Evolutionary conservation across 2,113 vertebrate genomes (phyloP), one percentile per base, ranked within the genome.

Genomic region (Psephotus haematonotus): DNA sequence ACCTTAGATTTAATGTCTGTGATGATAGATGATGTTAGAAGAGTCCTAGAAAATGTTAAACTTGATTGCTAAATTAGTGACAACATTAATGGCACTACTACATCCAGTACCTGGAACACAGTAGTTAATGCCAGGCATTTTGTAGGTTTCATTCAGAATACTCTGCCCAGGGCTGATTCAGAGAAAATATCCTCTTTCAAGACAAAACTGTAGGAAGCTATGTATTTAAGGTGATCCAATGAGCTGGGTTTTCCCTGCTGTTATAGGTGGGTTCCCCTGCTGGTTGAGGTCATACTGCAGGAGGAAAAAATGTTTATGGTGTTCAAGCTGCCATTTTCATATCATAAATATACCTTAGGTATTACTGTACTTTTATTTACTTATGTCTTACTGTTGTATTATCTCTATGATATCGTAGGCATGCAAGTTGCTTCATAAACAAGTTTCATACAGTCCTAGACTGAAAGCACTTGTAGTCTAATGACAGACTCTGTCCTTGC

Each of bases 41-140:
- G 35, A 68, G 52, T 55, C 68, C 47, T 69, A 84, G 77, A 93
- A 94, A 92, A 93, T 60, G 19, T 86, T 93, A 28, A 71, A 95
- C 78, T 75, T 86, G 46, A 81, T 88, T 82, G 44, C 31, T 75
- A 86, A 86, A 83, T 88, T 88, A 92, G 47, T 94, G 80, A 64
- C 70, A 79, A 33, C 31, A 64, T 86, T 84, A 93, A 81, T 47
- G 67, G 11, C 29, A 43, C 18, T 49, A 57, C 31, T 78, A 31
- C 35, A 68, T 20, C 69, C 39, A 79, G 31, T 52, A 68, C 39
- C 59, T 80, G 72, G 25, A 52, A 80, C 31, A 82, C 27, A 50
- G 13, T 46, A 50, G 35, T 44, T 92, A 79, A 53, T 53, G 39
- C 28, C 60, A 60, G 23, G 4, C 28, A 24, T 55, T 86, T 71